Evolutionary conservation across 2,888 invertebrate genomes (phyloP).

Genomic region (Hofmannophila pseudospretella): DNA sequence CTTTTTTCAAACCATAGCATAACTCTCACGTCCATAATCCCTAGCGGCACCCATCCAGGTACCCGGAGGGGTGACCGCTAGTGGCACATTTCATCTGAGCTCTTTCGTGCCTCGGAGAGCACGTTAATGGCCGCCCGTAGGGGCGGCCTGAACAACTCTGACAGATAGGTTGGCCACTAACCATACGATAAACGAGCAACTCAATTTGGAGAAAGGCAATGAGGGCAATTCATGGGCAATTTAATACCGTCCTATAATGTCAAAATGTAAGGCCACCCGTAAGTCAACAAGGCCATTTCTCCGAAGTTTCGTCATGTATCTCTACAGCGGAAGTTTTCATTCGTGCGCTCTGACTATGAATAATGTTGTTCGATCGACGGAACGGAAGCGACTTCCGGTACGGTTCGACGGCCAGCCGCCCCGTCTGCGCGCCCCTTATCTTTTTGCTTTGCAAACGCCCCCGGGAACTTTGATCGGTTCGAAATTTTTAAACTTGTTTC

Average conservation of each 20-base stretch:
- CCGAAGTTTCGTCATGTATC: constrained; percentile 33
- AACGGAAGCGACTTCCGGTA: constrained; percentile 38
- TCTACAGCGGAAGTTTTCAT: constrained; percentile 39
- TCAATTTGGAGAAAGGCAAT: too few relatives aligned
- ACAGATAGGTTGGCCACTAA: too few relatives aligned
- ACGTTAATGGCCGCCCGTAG: too few relatives aligned
- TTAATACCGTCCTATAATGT: neutral
- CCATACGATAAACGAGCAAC: too few relatives aligned
- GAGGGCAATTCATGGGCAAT: too few relatives aligned
- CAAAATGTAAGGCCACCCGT: constrained; percentile 14
- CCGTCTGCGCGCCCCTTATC: constrained; percentile 34
- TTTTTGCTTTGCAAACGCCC: constrained; percentile 27
- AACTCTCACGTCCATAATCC: too few relatives aligned
- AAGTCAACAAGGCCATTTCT: constrained; percentile 29
- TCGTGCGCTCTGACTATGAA: constrained; percentile 41
- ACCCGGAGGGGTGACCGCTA: too few relatives aligned
- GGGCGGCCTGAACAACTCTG: too few relatives aligned
- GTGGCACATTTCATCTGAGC: too few relatives aligned
- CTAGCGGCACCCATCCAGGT: too few relatives aligned
- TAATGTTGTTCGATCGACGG: constrained; percentile 37
- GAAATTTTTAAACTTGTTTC: constrained; percentile 38
- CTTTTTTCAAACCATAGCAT: too few relatives aligned
- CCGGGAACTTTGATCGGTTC: constrained; percentile 37
- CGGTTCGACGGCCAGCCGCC: constrained; percentile 16
- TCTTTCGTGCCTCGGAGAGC: too few relatives aligned